Base-by-base conservation (phyloP, 2,888 invertebrate species). In the Polyommatus iphigenia region DNA sequence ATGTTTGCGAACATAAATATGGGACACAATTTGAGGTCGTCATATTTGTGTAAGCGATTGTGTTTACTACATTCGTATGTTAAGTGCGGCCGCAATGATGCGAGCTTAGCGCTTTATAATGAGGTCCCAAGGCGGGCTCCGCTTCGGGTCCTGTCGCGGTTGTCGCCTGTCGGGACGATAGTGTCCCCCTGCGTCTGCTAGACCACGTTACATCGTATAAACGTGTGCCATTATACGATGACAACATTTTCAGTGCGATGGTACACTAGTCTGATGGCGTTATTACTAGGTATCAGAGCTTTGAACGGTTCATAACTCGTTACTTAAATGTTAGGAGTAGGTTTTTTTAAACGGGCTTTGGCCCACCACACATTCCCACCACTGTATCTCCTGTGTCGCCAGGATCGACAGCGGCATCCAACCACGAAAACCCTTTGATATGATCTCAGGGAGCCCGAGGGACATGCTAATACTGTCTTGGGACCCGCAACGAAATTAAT, bases 61-160 rank as follows among this genome's bases (percentile, higher is more conserved):
- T 41, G 41, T 50, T 75, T 54, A 75, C 24, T 24, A 29, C 29
- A 75, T 41, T 73, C 29, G 54, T 75, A 20, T 79, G 76, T 72
- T 76, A 57, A 79, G 76, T 76, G 79, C 77, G 75, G 79, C 62
- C 76, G 85, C 85, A 84, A 84, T 85, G 86, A 86, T 84, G 84
- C 81, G 82, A 79, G 83, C 86, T 87, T 86, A 86, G 84, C 86
- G 83, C 84, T 87, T 89, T 87, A 88, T 91, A 90, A 91, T 90
- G 89, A 91, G 89, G 84, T 91, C 90, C 88, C 90, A 78, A 81
- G 85, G 83, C 85, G 87, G 79, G 82, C 83, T 86, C 85, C 81
- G 81, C 84, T 87, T 85, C 82, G 57, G 20, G 71, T 71, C 62
- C 71, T 78, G 72, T 78, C 76, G 76, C 79, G 15, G 67, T 15